Conservation (phyloP, 1,140 invertebrate genomes). For the Apis cerana region DNA sequence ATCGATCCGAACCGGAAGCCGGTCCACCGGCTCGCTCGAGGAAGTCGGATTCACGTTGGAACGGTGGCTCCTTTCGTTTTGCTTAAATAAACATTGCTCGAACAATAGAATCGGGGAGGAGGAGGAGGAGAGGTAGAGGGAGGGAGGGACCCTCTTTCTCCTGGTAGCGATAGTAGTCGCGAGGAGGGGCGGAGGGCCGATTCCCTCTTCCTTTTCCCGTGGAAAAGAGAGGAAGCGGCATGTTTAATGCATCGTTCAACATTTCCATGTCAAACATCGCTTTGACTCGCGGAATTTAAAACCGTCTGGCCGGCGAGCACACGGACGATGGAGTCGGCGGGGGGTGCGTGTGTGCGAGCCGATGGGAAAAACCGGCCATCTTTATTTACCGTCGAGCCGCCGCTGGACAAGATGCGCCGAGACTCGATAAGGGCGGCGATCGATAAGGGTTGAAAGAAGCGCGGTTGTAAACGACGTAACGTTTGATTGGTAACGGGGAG, state of each 20-base stretch:
- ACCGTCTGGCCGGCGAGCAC: conserved; percentile 62
- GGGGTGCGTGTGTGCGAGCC: conserved; percentile 28
- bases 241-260: conserved; percentile 81
- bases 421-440: conserved; percentile 42
- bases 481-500: not conserved
- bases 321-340: not conserved
- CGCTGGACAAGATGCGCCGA: conserved; percentile 50
- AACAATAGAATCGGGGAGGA: conserved; percentile 63
- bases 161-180: not conserved
- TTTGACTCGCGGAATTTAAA: conserved; percentile 81
- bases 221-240: conserved; percentile 66
- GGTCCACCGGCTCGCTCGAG: conserved; percentile 16
- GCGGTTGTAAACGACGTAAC: conserved; percentile 40
- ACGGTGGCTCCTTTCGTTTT: conserved; percentile 71
- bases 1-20: conserved; percentile 66
- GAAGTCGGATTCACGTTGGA: conserved; percentile 58
- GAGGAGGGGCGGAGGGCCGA: not conserved
- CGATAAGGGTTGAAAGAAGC: conserved; percentile 63
- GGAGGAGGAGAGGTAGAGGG: not conserved
- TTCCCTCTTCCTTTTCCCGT: conserved; percentile 51
- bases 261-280: conserved; percentile 82
- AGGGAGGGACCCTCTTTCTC: conserved; percentile 28
- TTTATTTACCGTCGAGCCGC: conserved; percentile 65
- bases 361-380: conserved; percentile 65
- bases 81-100: conserved; percentile 78